Conservation (phyloP, 2,113 vertebrate genomes). For the Serilophus lunatus region DNA sequence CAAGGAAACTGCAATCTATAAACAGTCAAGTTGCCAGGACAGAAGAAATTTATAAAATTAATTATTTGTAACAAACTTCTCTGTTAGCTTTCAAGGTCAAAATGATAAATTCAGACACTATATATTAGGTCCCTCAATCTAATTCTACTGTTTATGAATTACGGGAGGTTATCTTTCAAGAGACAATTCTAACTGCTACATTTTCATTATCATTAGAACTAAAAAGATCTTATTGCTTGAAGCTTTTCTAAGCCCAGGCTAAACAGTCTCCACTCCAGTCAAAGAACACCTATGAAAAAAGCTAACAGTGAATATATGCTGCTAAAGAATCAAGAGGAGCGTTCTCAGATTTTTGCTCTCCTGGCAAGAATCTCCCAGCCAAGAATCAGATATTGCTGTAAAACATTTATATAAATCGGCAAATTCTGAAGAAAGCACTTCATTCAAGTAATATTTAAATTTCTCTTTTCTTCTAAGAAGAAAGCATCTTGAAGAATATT, state of each 20-base stretch:
- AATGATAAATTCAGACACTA: neutral
- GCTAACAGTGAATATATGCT: neutral
- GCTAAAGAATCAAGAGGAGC: neutral
- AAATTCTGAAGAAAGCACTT: neutral
- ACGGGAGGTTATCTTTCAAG: neutral
- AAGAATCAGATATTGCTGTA: neutral
- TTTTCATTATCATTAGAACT: neutral
- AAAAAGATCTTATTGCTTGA: neutral
- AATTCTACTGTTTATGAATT: neutral
- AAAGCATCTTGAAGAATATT: neutral
- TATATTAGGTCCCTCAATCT: neutral
- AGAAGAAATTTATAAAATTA: slow-evolving; percentile 28
- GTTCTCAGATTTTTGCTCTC: neutral
- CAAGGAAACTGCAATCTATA: slow-evolving; percentile 9
- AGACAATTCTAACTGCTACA: neutral
- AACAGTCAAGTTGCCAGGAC: neutral
- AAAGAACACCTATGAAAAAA: neutral
- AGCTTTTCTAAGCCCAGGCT: neutral
- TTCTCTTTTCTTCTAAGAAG: neutral
- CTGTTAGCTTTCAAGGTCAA: neutral
- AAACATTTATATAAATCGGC: neutral
- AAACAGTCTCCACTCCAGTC: neutral
- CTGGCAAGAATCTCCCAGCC: neutral
- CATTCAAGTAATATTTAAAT: neutral
- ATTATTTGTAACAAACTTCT: neutral